Conservation (phyloP, 2,888 invertebrate genomes). For the Drosophila niveifrons region DNA sequence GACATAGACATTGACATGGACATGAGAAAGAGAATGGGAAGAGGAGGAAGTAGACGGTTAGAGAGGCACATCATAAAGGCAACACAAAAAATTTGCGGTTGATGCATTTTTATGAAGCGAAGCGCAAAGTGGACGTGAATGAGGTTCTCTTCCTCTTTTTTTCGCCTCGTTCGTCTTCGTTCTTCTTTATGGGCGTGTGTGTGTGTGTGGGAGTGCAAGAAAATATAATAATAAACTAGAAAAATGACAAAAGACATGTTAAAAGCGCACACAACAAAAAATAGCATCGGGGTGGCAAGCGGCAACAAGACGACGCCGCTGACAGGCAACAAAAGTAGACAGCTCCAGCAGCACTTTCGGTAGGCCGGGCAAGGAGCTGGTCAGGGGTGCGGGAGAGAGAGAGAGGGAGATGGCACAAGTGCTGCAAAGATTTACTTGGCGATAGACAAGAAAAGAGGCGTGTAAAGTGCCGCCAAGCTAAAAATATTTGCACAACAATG, state of each 20-base stretch:
- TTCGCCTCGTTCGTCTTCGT: neutral
- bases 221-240: slow-evolving; percentile 75
- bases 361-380: slow-evolving; percentile 36
- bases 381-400: neutral
- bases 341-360: slow-evolving; percentile 51
- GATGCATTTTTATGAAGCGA: slow-evolving; percentile 70
- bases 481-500: slow-evolving; percentile 77
- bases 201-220: slow-evolving; percentile 49
- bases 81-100: slow-evolving; percentile 66
- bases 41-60: slow-evolving; percentile 2
- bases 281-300: slow-evolving; percentile 28
- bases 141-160: slow-evolving; percentile 19
- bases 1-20: slow-evolving; percentile 36
- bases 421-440: slow-evolving; percentile 53
- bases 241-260: slow-evolving; percentile 76
- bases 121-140: slow-evolving; percentile 57
- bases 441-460: slow-evolving; percentile 57
- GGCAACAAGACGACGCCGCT: slow-evolving; percentile 40
- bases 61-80: slow-evolving; percentile 54
- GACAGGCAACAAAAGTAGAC: slow-evolving; percentile 63
- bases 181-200: slow-evolving; percentile 7
- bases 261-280: slow-evolving; percentile 58
- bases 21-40: neutral
- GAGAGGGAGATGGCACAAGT: slow-evolving; percentile 18
- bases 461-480: slow-evolving; percentile 68